phyloP scores from a whole-genome alignment of 2,113 vertebrate species.

The Oncorhynchus masou region DNA sequence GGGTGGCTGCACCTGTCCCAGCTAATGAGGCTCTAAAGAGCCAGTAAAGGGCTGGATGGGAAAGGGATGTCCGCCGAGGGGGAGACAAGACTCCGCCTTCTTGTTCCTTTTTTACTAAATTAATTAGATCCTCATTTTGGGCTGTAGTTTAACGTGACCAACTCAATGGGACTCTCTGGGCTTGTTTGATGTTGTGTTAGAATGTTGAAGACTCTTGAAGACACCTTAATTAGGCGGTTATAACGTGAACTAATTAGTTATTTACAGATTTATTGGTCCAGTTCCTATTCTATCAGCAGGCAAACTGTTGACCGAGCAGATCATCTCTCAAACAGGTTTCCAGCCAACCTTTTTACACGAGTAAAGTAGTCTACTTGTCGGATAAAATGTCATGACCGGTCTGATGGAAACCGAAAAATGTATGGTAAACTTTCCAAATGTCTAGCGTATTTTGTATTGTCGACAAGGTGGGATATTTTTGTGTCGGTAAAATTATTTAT shows the following conservation, averaged over 20 bases:
- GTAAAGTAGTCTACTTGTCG: no score
- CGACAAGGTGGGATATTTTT: no score
- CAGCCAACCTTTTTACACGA: no score
- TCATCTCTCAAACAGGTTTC: no score
- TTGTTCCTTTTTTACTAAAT: slow-evolving; percentile 47
- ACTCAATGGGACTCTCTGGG: neutral
- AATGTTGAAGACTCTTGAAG: neutral
- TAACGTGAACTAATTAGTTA: neutral
- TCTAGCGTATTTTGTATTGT: no score
- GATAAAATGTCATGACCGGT: no score
- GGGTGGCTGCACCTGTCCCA: slow-evolving; percentile 72
- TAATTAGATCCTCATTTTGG: slow-evolving; percentile 53
- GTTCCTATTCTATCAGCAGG: neutral
- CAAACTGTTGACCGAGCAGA: neutral
- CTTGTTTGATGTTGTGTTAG: neutral
- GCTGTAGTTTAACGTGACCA: slow-evolving; percentile 18
- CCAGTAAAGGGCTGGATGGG: slow-evolving; percentile 45
- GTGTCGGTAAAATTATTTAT: no score
- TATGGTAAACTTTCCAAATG: no score
- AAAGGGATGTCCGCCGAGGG: slow-evolving; percentile 39
- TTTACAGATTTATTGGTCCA: neutral
- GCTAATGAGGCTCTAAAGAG: slow-evolving; percentile 72
- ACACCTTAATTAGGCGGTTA: neutral
- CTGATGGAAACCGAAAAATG: no score
- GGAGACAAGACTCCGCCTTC: slow-evolving; percentile 38